phyloP scores from a whole-genome alignment of 1,140 invertebrate genomes.

The Pogonognathellus flavescens region DNA sequence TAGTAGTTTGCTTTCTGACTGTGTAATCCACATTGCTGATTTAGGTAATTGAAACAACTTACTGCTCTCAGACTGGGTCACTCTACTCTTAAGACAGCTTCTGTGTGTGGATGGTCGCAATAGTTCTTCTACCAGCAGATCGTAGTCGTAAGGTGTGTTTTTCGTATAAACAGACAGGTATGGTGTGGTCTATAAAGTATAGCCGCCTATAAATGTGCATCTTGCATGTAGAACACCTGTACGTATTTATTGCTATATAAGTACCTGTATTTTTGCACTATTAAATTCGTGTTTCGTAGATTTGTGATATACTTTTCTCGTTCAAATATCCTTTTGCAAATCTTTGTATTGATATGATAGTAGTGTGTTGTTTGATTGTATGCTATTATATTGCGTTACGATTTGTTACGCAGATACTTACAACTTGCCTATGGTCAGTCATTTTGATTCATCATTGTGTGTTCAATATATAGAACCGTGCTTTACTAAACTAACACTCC shows the following conservation, averaged over 20 bases:
- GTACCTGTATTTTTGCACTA: background rate
- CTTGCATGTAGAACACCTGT: background rate
- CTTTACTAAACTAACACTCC: background rate
- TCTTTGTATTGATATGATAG: background rate
- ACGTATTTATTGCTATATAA: too few species aligned
- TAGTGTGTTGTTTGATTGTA: background rate
- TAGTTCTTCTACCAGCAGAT: background rate
- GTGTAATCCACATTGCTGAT: constrained; percentile 39
- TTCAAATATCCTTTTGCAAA: background rate
- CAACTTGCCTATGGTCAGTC: constrained; percentile 23
- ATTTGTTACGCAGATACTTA: background rate
- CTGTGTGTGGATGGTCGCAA: background rate
- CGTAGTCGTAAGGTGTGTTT: background rate
- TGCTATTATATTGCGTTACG: background rate
- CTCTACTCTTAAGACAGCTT: background rate
- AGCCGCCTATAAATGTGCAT: background rate
- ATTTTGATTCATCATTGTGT: background rate
- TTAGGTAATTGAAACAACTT: constrained; percentile 44
- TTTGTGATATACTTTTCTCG: background rate
- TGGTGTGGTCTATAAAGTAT: background rate
- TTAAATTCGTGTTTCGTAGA: background rate
- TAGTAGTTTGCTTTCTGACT: background rate
- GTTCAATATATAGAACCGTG: background rate
- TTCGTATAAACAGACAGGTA: background rate
- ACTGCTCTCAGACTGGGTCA: constrained; percentile 19